phyloP scores from a whole-genome alignment of 1,140 invertebrate genomes.

The Arion vulgaris region DNA sequence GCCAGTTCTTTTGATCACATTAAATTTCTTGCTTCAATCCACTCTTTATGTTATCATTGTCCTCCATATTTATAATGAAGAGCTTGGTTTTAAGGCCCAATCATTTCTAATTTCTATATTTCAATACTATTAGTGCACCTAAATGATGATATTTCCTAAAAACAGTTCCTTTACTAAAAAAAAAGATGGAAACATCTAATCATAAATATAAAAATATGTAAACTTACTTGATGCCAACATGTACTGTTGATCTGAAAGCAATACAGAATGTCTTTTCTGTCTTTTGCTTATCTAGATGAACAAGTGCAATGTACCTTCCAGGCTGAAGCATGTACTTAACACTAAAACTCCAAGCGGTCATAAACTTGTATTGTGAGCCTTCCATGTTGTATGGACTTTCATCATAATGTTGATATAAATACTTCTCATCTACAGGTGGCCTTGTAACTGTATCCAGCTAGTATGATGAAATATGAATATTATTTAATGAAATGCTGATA shows the following conservation, averaged over 20 bases:
- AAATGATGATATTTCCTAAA: no score
- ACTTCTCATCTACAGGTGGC: conserved; percentile 28
- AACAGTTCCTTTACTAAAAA: no score
- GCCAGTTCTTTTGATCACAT: no score
- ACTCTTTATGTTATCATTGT: no score
- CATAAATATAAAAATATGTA: no score
- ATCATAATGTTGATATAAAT: conserved; percentile 42
- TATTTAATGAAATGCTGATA: no score
- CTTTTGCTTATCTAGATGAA: conserved; percentile 41
- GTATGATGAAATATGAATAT: neutral
- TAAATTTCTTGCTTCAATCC: no score
- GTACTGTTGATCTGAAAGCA: conserved; percentile 33
- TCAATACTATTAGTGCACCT: no score
- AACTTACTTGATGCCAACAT: conserved; percentile 42
- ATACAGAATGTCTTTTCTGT: conserved; percentile 39
- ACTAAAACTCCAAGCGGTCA: conserved; percentile 37
- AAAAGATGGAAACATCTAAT: neutral
- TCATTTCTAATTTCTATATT: no score
- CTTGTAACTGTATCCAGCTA: neutral
- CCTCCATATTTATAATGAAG: no score
- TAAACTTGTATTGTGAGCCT: conserved; percentile 31
- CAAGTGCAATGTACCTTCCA: conserved; percentile 36
- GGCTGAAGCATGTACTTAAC: conserved; percentile 36
- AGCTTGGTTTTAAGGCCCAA: no score
- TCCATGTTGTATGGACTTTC: conserved; percentile 15